Evolutionary conservation across 1,140 invertebrate genomes (phyloP), one percentile per base, ranked within the genome.

Genomic region (Drosophila oshimai): DNA sequence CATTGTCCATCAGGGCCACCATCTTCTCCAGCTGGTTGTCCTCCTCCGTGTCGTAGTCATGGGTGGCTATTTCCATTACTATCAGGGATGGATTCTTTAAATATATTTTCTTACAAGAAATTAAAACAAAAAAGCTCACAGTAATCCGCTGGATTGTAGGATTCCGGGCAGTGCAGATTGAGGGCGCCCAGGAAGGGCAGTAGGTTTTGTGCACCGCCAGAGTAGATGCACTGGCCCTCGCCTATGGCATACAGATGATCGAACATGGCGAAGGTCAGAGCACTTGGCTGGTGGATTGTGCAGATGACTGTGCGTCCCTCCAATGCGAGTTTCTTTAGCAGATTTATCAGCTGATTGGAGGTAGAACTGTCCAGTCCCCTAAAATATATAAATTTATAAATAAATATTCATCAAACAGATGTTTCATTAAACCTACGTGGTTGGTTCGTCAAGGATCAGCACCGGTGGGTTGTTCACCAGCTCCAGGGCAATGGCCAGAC

Each of bases 401-500:
- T 15, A 26, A 2, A 12, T n/a, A n/a, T n/a, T n/a, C n/a, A n/a
- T n/a, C n/a, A n/a, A n/a, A n/a, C 0, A 0, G 2, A n/a, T 10
- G 13, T 15, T 0, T 10, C 13, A 12, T 22, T 24, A 5, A 36
- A 92, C 92, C 92, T 92, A 98, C 97, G 95, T 97, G 4, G 97
- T 98, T 34, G 97, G 97, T 91, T 99, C 97, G 91, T 99, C 97
- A 58, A 98, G 93, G 83, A 98, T 97, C 92, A 98, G 95, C 28
- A 98, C 93, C 0, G 96, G 96, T 7, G 97, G 97, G 91, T 98
- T 97, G 80, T 95, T 97, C 22, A 98, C 92, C 41, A 96, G 89
- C 91, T 96, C 95, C 29, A 97, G 92, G 2, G 96, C 97, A 51
- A 98, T 97, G 2, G 96, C 95, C 4, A 99, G 91, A 65, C 97